Evolutionary conservation across 2,888 invertebrate genomes (phyloP), one percentile per base, ranked within the genome.

Genomic region (Tenodera sinensis): DNA sequence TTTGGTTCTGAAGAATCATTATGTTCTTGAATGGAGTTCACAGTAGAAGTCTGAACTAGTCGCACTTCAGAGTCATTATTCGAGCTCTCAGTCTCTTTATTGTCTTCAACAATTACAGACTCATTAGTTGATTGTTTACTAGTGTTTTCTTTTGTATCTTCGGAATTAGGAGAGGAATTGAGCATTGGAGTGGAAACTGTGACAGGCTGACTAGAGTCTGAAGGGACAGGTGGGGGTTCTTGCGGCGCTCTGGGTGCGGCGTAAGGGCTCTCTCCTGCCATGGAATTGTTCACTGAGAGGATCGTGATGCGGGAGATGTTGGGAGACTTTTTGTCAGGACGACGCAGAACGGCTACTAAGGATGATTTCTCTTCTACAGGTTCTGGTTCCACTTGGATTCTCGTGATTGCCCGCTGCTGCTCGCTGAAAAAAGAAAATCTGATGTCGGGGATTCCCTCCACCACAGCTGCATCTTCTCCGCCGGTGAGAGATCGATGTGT

Each of bases 351-450:
- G 9, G 85, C 47, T 15, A 85, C 47, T 27, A 85, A 14, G 2
- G 42, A 42, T 15, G 85, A 71, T 71, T 71, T 71, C 54, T 15
- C 54, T 71, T 71, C 54, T 20, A 71, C 54, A 71, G 54, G 54
- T 71, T 71, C 54, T 25, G 54, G 54, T 71, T 71, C 54, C 54
- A 71, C 83, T 28, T 83, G 28, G 83, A 28, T 83, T 83, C 83
- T 30, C 30, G 84, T 83, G 28, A 34, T 20, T 25, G 84, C 9
- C 28, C 28, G 84, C 28, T 20, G 84, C 84, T 82, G 82, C 71
- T 90, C 90, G 83, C 47, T 81, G 85, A 90, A 88, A 83, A 90
- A 90, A 12, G 90, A 90, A 30, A 90, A 90, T 84, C 90, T 90
- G 4, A 90, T 90, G 30, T 89, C 84, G 3, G 90, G 89, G 15